Percentiles rank a stretch among this genome's conserved stretches.
Conservation (phyloP, 2,888 invertebrate species). For the Drosophila nr. medialis region DNA sequence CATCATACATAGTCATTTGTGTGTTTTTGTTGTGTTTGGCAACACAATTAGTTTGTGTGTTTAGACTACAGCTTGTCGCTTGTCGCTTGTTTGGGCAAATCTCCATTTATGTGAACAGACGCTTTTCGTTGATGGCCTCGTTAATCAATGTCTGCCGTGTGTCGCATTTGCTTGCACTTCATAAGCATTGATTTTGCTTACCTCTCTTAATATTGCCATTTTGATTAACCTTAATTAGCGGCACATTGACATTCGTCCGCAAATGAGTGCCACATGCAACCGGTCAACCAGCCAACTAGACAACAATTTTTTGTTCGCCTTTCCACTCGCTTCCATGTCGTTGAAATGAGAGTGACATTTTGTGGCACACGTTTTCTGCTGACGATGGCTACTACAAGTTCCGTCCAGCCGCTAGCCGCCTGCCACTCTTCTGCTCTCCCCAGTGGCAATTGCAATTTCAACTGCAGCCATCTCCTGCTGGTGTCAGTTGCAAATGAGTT, state of each 20-base stretch:
- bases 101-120: conserved; percentile 16
- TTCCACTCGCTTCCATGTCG: conserved; percentile 31
- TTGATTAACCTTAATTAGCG: conserved; percentile 78
- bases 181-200: conserved; percentile 48
- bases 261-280: conserved; percentile 56
- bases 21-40: conserved; percentile 34
- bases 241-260: conserved; percentile 69
- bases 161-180: conserved; percentile 44
- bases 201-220: conserved; percentile 51
- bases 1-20: conserved; percentile 5
- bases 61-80: conserved; percentile 26
- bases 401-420: conserved; percentile 1
- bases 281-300: conserved; percentile 29
- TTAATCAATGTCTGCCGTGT: conserved; percentile 55
- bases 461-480: conserved; percentile 42
- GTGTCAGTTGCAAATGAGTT: conserved; percentile 77
- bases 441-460: conserved; percentile 30
- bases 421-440: conserved; percentile 7
- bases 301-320: neutral
- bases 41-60: conserved; percentile 48
- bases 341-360: conserved; percentile 74
- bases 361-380: conserved; percentile 69
- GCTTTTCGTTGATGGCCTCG: conserved; percentile 65
- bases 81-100: conserved; percentile 44
- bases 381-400: conserved; percentile 40